Conservation (phyloP, 2,113 vertebrate genomes). For the Collichthys lucidus region DNA sequence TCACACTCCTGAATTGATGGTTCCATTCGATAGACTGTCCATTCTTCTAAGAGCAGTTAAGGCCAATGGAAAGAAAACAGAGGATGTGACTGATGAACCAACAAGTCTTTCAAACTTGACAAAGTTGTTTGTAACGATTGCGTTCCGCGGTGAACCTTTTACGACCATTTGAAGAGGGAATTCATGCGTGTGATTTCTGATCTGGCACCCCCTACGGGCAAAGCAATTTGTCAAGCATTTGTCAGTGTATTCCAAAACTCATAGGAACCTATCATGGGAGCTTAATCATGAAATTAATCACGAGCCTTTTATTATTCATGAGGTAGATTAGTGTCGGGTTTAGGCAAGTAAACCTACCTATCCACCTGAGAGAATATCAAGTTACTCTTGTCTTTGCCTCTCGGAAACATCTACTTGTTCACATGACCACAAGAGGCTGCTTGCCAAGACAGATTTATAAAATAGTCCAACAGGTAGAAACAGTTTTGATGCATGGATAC, state of each 20-base stretch:
- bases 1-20: slow-evolving; percentile 5
- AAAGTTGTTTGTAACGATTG: neutral
- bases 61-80: neutral
- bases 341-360: neutral
- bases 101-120: neutral
- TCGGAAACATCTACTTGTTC: neutral
- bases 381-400: neutral
- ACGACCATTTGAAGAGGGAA: neutral
- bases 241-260: neutral
- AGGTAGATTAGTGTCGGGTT: neutral
- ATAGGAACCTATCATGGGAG: neutral
- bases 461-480: neutral
- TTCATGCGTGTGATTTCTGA: neutral
- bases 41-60: slow-evolving; percentile 9
- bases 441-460: neutral
- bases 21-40: slow-evolving; percentile 16
- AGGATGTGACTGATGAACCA: slow-evolving; percentile 15
- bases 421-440: neutral
- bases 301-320: neutral
- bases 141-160: neutral
- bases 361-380: neutral
- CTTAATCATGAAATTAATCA: neutral
- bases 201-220: neutral
- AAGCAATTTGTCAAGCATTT: no score
- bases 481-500: neutral